Evolutionary conservation across 2,888 invertebrate genomes (phyloP), one percentile per base, ranked within the genome.

Genomic region (Ceriagrion tenellum): DNA sequence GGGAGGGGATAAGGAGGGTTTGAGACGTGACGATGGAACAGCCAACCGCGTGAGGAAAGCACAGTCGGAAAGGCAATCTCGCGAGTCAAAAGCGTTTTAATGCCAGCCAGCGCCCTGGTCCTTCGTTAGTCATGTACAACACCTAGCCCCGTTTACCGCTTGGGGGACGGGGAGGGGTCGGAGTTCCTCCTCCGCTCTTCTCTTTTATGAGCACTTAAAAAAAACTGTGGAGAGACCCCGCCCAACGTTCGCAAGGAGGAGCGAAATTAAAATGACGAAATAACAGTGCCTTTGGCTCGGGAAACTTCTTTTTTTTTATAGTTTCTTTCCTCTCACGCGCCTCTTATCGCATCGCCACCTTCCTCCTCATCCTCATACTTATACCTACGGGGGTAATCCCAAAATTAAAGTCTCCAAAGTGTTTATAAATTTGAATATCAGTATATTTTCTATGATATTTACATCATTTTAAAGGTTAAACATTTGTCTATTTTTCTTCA

Each of bases 241-340:
- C 26, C 69, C 26, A 4, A 1, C 69, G 1, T n/a, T 16, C n/a
- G n/a, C 81, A 81, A 35, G 81, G n/a, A 26, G 81, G 81, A 35
- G n/a, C 81, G 81, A 35, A 81, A 81, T 81, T 81, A 81, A 81
- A 81, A 81, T 81, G 81, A 81, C 35, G 81, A 35, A 81, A 81
- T 81, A 81, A 81, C 81, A 81, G 81, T 35, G 35, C 81, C 59
- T 20, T 20, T 30, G 35, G 35, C 35, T 81, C 35, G 0, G 81
- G 13, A n/a, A n/a, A 13, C 30, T 18, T 35, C 30, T 35, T 81
- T 35, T 81, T 16, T 81, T 35, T 81, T 26, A 23, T 81, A 18
- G 35, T 6, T 26, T 81, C 69, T 69, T 26, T n/a, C 35, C 81
- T 35, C 13, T 81, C 35, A 8, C 81, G 4, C 81, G n/a, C n/a